A percentile compares a stretch with the other conserved stretches of the same genome.
These are phyloP conservation scores for Aphis craccivora DNA, from an alignment of 1,140 invertebrate genomes.

Conservation along the genomic window DNA sequence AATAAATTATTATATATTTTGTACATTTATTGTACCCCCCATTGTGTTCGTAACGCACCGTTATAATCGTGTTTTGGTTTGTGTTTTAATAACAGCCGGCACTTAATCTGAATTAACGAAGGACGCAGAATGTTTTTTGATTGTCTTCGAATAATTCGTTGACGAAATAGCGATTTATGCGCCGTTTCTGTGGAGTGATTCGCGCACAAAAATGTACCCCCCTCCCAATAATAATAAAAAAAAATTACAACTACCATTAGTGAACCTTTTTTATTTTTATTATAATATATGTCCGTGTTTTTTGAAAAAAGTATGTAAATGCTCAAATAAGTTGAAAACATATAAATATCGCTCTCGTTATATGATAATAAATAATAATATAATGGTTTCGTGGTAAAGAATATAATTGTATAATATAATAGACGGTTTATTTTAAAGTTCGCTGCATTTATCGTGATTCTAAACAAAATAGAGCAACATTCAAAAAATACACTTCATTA, in stretches of 20 bases:
- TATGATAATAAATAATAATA: too few relatives aligned
- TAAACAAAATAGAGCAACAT: background rate
- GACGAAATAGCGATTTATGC: background rate
- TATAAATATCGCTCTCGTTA: background rate
- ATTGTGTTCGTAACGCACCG: background rate
- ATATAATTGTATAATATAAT: background rate
- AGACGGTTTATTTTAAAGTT: background rate
- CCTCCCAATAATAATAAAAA: background rate
- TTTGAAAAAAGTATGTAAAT: background rate
- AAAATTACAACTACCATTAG: background rate
- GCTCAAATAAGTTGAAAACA: background rate
- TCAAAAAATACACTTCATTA: background rate
- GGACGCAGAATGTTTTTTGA: background rate
- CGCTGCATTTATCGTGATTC: background rate
- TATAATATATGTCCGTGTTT: background rate
- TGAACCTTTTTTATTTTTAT: background rate
- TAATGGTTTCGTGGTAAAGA: background rate
- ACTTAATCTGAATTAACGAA: background rate
- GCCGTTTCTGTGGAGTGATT: background rate
- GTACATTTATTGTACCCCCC: background rate
- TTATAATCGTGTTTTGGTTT: background rate
- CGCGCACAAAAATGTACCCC: background rate
- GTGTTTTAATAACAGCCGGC: background rate
- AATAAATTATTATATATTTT: background rate
- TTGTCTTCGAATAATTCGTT: background rate